These are phyloP conservation scores for Sabellastarte sp. DNA, from an alignment of 2,888 invertebrate genomes.

Conservation along the genomic window DNA sequence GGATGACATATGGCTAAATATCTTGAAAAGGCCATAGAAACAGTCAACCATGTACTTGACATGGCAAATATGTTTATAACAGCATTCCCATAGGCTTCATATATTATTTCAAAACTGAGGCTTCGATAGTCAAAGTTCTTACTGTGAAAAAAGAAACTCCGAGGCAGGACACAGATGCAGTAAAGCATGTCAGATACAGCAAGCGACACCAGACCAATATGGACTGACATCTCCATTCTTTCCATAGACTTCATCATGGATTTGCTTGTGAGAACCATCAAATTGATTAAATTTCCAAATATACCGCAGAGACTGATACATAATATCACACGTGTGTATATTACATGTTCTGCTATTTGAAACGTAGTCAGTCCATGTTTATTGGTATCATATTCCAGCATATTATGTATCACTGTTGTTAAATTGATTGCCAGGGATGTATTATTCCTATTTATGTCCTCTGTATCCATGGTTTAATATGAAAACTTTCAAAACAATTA, in stretches of 20 bases:
- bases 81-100: conserved; percentile 39
- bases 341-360: background rate
- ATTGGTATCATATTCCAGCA: too few relatives aligned
- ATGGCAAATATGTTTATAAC: conserved; percentile 61
- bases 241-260: background rate
- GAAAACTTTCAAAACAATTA: too few relatives aligned
- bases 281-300: background rate
- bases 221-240: background rate
- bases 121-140: background rate
- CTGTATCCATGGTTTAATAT: too few relatives aligned
- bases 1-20: conserved; percentile 76
- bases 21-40: conserved; percentile 72
- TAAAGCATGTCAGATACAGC: background rate
- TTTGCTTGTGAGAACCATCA: background rate
- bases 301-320: background rate
- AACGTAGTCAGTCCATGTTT: too few relatives aligned
- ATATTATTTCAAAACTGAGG: conserved; percentile 33
- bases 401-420: too few relatives aligned
- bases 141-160: background rate
- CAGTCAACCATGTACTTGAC: conserved; percentile 73
- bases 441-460: too few relatives aligned
- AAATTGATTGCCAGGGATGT: too few relatives aligned
- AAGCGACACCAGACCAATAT: background rate
- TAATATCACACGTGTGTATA: background rate
- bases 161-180: background rate